These are phyloP conservation scores for Drosophila atripex DNA, from an alignment of 2,888 invertebrate species.

Conservation along the genomic window DNA sequence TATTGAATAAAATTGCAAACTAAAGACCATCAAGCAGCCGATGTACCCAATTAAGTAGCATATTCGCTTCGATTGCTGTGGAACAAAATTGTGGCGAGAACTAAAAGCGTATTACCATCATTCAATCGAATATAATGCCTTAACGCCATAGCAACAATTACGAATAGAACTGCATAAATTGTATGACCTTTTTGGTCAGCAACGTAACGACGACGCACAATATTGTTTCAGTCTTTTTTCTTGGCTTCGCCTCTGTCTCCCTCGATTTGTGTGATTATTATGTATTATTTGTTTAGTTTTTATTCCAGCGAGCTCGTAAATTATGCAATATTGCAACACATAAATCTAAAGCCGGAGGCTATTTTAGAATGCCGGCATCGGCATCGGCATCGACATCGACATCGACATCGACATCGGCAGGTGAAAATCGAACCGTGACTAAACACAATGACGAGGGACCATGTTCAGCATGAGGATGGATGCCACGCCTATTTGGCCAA, in stretches of 20 bases:
- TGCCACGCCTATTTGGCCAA: slow-evolving; percentile 38
- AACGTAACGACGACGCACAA: slow-evolving; percentile 68
- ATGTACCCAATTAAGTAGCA: slow-evolving; percentile 18
- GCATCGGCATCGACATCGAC: not conserved
- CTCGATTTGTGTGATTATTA: slow-evolving; percentile 47
- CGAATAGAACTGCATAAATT: slow-evolving; percentile 47
- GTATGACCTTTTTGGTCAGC: slow-evolving; percentile 70
- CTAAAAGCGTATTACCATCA: slow-evolving; percentile 1
- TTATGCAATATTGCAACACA: slow-evolving; percentile 51
- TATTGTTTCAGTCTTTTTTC: slow-evolving; percentile 33
- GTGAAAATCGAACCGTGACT: slow-evolving; percentile 70
- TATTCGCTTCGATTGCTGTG: slow-evolving; percentile 8
- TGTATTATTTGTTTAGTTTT: slow-evolving; percentile 28
- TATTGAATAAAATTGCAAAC: not conserved
- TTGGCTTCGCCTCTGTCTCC: slow-evolving; percentile 15
- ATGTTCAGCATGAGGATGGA: slow-evolving; percentile 3
- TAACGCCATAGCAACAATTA: slow-evolving; percentile 44
- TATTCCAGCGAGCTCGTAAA: slow-evolving; percentile 40
- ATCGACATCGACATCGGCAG: slow-evolving; percentile 9
- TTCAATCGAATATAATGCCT: slow-evolving; percentile 38
- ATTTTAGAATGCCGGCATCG: slow-evolving; percentile 57
- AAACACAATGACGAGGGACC: slow-evolving; percentile 26
- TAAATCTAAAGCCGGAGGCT: slow-evolving; percentile 68
- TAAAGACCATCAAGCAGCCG: not conserved
- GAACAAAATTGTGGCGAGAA: slow-evolving; percentile 5